Evolutionary conservation across 2,113 vertebrate species (phyloP).

Genomic region (Mesocricetus auratus): DNA sequence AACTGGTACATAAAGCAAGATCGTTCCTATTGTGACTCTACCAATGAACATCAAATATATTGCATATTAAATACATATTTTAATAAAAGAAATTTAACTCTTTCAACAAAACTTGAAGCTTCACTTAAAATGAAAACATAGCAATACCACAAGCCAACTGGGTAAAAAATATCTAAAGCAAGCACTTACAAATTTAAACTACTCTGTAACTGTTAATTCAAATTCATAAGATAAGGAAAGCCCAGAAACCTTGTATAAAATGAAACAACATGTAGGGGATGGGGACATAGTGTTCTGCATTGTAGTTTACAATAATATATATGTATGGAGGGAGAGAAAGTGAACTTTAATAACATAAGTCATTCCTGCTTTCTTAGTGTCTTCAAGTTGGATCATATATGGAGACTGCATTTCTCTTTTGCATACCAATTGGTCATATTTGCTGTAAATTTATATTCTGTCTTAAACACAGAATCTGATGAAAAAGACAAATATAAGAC

Average conservation of each 20-base stretch:
- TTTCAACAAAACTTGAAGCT: constrained; percentile 25
- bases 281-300: neutral
- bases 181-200: neutral
- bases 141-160: neutral
- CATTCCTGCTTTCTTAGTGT: constrained; percentile 27
- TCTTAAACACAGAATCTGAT: constrained; percentile 11
- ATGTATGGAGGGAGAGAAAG: neutral
- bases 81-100: constrained; percentile 82
- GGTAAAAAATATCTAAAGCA: neutral
- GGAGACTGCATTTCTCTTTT: neutral
- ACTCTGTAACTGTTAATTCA: neutral
- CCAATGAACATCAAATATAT: constrained; percentile 86
- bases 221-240: neutral
- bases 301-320: neutral
- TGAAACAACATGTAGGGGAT: neutral
- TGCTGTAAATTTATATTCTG: constrained; percentile 22
- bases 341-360: neutral
- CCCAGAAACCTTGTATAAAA: neutral
- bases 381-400: neutral
- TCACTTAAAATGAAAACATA: constrained; percentile 62
- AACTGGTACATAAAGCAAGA: constrained; percentile 92
- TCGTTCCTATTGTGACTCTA: constrained; percentile 88
- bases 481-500: neutral
- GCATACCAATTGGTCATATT: neutral
- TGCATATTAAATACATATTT: constrained; percentile 84